phyloP scores from a whole-genome alignment of 2,888 invertebrate genomes.

The Orthosia gracilis region DNA sequence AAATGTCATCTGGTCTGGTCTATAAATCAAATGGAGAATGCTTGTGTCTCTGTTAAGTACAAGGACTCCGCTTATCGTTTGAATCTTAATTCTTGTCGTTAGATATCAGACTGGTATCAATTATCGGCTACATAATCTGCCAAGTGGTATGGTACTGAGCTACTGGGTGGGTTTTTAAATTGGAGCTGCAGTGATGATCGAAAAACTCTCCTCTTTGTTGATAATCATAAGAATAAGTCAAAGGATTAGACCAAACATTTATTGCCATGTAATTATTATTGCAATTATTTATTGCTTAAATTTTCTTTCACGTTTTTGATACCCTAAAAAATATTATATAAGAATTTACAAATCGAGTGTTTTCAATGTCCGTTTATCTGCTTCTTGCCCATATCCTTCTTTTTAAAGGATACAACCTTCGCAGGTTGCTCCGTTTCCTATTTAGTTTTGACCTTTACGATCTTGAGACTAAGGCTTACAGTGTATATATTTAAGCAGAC shows the following conservation, averaged over 20 bases:
- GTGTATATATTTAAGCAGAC: neutral
- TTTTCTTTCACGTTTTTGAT: neutral
- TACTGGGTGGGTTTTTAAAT: neutral
- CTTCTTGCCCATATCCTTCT: slow-evolving; percentile 12
- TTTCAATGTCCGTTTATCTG: neutral
- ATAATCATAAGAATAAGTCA: neutral
- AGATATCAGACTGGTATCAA: slow-evolving; percentile 26
- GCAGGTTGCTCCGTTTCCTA: neutral
- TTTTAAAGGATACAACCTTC: neutral
- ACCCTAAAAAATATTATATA: neutral
- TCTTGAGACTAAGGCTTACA: neutral
- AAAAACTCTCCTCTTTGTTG: neutral
- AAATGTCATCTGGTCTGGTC: slow-evolving; percentile 55
- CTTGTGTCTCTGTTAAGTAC: slow-evolving; percentile 50
- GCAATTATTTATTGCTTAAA: neutral
- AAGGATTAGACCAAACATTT: neutral
- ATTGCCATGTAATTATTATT: too few relatives aligned
- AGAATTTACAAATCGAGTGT: neutral
- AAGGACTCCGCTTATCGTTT: slow-evolving; percentile 55
- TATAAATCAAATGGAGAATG: slow-evolving; percentile 63
- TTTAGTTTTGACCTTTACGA: slow-evolving; percentile 7
- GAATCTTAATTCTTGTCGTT: slow-evolving; percentile 29
- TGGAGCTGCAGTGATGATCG: neutral
- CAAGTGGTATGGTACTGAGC: neutral
- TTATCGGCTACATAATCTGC: slow-evolving; percentile 25